These are phyloP conservation scores for Albula goreensis DNA, from an alignment of 2,113 vertebrate genomes.

Conservation along the genomic window DNA sequence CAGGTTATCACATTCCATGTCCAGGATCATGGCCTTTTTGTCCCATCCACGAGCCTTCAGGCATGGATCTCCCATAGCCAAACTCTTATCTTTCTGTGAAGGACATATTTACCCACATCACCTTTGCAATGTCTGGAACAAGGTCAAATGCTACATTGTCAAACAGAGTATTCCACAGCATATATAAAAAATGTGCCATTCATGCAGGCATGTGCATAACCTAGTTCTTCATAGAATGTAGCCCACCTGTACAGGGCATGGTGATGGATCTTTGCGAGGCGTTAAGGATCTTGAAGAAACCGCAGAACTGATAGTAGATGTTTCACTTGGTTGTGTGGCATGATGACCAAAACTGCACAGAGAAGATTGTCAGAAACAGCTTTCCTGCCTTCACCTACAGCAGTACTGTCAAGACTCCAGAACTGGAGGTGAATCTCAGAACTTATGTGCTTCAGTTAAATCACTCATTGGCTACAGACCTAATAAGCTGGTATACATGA, in stretches of 20 bases:
- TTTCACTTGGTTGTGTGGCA: not conserved
- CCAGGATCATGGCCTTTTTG: conserved; percentile 40
- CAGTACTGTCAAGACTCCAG: no score
- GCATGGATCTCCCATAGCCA: not conserved
- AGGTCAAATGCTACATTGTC: not conserved
- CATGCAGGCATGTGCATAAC: not conserved
- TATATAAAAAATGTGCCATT: not conserved
- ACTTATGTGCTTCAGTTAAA: no score
- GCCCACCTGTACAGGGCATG: conserved; percentile 32
- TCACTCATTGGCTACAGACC: no score
- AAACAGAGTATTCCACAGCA: not conserved
- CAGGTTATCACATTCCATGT: conserved; percentile 49
- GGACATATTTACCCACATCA: not conserved
- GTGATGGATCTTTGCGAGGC: not conserved
- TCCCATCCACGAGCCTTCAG: conserved; percentile 11
- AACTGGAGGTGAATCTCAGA: no score
- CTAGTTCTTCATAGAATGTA: not conserved
- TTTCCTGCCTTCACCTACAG: not conserved
- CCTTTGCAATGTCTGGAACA: not conserved
- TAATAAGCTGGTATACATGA: no score
- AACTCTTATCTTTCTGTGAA: conserved; percentile 28
- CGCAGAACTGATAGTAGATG: not conserved
- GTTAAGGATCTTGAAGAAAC: not conserved
- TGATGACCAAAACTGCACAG: not conserved
- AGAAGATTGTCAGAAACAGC: not conserved